Base-by-base conservation (phyloP, 1,140 invertebrate species). In the Phortica variegata region DNA sequence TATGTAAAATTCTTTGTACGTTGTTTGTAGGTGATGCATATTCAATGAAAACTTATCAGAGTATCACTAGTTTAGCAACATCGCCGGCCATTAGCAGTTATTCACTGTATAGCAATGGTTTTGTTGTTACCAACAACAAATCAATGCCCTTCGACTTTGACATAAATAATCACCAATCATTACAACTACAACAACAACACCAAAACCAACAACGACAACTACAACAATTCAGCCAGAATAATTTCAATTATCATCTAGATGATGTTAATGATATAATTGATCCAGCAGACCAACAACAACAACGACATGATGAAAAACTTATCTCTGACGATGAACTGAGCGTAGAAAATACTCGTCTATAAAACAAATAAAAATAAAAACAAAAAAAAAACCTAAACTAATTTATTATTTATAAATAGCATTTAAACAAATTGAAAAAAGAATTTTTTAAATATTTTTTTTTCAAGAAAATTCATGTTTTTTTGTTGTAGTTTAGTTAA, bases 1-100 rank as follows among this genome's bases (percentile, higher is more conserved):
- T 26, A 26, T 10, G 10, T 26, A 26, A 6, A 26, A n/a, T n/a
- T 16, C 6, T 36, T n/a, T 36, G 33, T 16, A 13, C 13, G 16
- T 54, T 69, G 58, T 60, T 53, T 51, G 31, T 68, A 75, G 72
- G 72, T 63, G 72, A 75, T 54, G 72, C 72, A 60, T 75, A 73
- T 58, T 75, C 72, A 65, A 71, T 75, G 72, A 75, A 75, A 75
- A 75, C 72, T 12, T 75, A 71, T 71, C 65, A 73, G 66, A 75
- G 72, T 73, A 73, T 73, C 62, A 75, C 73, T 75, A 75, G 72
- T 58, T 72, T 75, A 75, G 72, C 72, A 54, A 75, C 72, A 26
- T 75, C 72, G 39, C 65, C 68, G 53, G 72, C 72, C 18, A 70
- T 73, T 48, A 75, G 72, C 52, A 75, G 65, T 54, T 65, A 73